These are phyloP conservation scores for Coptodon rendalli DNA, from an alignment of 2,113 vertebrate genomes.

Conservation along the genomic window DNA sequence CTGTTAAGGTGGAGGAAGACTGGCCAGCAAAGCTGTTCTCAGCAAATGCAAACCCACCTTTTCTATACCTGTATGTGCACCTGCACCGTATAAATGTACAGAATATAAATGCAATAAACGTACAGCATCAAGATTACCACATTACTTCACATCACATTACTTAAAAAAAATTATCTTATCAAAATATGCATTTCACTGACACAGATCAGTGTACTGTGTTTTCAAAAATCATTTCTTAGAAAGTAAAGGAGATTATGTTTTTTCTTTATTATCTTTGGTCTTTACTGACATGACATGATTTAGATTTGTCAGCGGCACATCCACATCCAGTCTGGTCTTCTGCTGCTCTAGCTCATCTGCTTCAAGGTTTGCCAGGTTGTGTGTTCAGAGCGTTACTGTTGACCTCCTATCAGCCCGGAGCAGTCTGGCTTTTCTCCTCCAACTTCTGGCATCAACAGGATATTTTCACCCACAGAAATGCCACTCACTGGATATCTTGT, in stretches of 20 bases:
- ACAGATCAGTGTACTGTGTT: background rate
- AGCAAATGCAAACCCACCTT: background rate
- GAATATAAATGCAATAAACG: background rate
- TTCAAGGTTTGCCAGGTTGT: background rate
- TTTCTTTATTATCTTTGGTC: background rate
- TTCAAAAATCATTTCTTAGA: background rate
- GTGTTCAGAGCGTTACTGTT: background rate
- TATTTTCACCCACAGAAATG: background rate
- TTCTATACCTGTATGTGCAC: background rate
- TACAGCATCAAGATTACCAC: background rate
- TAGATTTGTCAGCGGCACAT: background rate
- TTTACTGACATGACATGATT: background rate
- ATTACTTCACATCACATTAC: background rate
- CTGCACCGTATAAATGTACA: background rate
- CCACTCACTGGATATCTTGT: background rate
- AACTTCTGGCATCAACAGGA: background rate
- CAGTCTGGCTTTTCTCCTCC: background rate
- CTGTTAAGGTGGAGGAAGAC: background rate
- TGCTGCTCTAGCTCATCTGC: background rate
- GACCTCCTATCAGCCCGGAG: background rate
- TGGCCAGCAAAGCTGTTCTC: background rate
- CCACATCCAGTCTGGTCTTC: background rate
- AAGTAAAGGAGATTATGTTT: background rate
- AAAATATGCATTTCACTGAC: background rate
- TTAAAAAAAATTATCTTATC: accelerated